Evolutionary conservation across 1,140 invertebrate genomes (phyloP).

Genomic region (Alviniconcha marisindica): DNA sequence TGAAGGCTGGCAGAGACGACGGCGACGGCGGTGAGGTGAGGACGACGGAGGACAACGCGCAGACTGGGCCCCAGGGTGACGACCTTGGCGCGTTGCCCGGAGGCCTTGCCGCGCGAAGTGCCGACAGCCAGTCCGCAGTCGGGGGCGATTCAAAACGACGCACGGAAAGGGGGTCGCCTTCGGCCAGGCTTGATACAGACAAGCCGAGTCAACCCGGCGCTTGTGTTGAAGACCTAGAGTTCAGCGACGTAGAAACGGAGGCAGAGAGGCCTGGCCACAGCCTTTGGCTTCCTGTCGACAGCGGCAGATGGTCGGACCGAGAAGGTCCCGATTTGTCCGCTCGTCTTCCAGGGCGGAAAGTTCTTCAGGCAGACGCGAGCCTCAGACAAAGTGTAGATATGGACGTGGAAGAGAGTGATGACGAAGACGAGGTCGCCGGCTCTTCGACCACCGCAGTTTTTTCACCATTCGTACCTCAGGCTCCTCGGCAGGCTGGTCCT

Average conservation of each 20-base stretch:
- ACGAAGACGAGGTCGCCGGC: background rate
- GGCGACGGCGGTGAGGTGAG: background rate
- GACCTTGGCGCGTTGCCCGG: background rate
- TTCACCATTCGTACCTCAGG: background rate
- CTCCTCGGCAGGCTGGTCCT: background rate
- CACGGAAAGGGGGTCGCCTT: too few relatives aligned
- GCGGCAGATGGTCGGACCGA: too few relatives aligned
- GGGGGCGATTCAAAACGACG: too few relatives aligned
- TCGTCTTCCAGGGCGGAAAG: background rate
- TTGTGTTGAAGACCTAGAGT: too few relatives aligned
- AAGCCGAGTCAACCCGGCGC: too few relatives aligned
- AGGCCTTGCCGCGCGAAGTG: background rate
- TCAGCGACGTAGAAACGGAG: too few relatives aligned
- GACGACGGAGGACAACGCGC: background rate
- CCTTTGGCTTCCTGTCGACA: too few relatives aligned
- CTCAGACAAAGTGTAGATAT: slow-evolving; percentile 11
- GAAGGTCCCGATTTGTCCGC: too few relatives aligned
- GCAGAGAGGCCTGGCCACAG: too few relatives aligned
- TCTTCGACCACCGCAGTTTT: background rate
- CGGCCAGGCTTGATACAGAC: too few relatives aligned
- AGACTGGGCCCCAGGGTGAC: too few relatives aligned
- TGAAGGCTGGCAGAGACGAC: background rate
- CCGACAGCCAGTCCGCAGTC: background rate
- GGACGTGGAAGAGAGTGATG: background rate
- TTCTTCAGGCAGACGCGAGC: background rate